Evolutionary conservation across 2,888 invertebrate genomes (phyloP), one percentile per base, ranked within the genome.

Genomic region (Macrosiphum euphorbiae): DNA sequence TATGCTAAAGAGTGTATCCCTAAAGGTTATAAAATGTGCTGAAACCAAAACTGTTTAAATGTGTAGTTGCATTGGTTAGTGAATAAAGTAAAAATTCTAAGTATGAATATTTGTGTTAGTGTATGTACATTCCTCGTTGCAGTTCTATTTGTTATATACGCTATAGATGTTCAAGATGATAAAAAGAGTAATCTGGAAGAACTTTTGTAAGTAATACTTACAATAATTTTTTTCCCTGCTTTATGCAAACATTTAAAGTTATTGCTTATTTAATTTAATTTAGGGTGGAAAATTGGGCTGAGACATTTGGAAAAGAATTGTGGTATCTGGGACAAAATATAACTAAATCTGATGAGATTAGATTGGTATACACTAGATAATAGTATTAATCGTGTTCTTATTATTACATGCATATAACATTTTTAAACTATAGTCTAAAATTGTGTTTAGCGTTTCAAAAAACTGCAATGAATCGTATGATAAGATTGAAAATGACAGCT

Each of bases 401-500:
- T 52, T 92, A 86, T 11, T 24, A 58, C 11, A 41, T 88, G 20
- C 35, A 88, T 88, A 41, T 44, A 78, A 78, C 28, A 86, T 61
- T 50, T 61, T 35, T 67, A 78, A 92, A 35, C 8, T 35, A 78
- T 35, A 78, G 78, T 90, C 1, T 26, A 89, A 89, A 89, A 55
- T 55, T 85, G 16, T 86, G 96, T 96, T 92, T 96, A 98, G 98
- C 97, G 97, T 96, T 98, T 98, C 96, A 97, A 97, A 96, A 97
- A 97, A 95, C n/a, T n/a, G 94, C 94, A 61, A 94, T 94, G 94
- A 97, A 98, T 95, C 97, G 97, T 92, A 98, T 99, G 98, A 96
- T 98, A 95, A 97, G 97, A 88, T 97, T 98, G 95, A 98, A 98
- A 97, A 98, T 98, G 96, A 98, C 98, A 95, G 98, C 98, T n/a